These are phyloP conservation scores for Epinephelus cyanopodus DNA, from an alignment of 2,113 vertebrate genomes.

Conservation along the genomic window DNA sequence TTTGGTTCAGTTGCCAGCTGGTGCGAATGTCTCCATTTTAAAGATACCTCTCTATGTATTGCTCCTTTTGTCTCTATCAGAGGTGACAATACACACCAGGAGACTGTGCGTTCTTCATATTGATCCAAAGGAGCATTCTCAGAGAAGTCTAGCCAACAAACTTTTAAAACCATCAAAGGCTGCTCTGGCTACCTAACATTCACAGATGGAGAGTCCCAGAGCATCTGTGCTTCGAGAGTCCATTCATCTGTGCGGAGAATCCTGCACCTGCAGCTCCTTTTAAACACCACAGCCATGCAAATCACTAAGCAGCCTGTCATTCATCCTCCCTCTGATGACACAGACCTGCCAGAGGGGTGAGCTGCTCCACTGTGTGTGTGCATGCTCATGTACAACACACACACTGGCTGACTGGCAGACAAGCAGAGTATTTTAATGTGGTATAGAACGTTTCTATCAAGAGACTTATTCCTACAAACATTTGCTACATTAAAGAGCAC, in stretches of 20 bases:
- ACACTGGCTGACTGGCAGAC: conserved; percentile 1
- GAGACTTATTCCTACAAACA: background rate
- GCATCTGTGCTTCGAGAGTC: conserved; percentile 50
- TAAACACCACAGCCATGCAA: conserved; percentile 78
- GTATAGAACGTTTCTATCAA: conserved; percentile 11
- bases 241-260: conserved; percentile 67
- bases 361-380: conserved; percentile 19
- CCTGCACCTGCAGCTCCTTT: conserved; percentile 77
- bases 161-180: conserved; percentile 4
- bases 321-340: conserved; percentile 72
- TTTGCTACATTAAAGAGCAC: background rate
- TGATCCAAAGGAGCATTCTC: conserved; percentile 30
- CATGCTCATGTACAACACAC: background rate
- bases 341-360: conserved; percentile 66
- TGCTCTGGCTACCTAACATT: background rate
- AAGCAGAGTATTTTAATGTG: conserved; percentile 22
- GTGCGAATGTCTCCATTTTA: conserved; percentile 60
- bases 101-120: conserved; percentile 7
- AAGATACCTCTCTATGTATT: conserved; percentile 12
- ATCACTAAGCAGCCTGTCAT: conserved; percentile 67
- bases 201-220: conserved; percentile 17
- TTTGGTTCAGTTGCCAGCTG: conserved; percentile 55
- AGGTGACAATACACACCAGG: conserved; percentile 18
- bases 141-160: conserved; percentile 31
- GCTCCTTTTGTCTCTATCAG: conserved; percentile 27